Evolutionary conservation across 2,888 invertebrate genomes (phyloP).

Genomic region (Acanthopleura granulata): DNA sequence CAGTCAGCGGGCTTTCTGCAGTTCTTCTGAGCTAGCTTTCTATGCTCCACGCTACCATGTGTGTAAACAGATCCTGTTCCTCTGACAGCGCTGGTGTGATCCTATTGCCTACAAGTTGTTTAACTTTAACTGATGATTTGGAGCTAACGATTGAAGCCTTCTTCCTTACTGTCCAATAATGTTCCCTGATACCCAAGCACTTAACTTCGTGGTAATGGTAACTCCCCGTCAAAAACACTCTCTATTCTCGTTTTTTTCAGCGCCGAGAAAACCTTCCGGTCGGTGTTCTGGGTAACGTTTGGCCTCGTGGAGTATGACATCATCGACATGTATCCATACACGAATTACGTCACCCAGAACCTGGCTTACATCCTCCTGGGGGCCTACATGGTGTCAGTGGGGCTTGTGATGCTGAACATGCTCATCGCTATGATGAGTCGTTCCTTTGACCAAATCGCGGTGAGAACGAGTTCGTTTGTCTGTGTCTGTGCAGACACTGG

Average conservation of each 20-base stretch:
- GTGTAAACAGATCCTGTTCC: too few species aligned
- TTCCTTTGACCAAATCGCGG: conserved; percentile 75
- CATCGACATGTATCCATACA: conserved; percentile 56
- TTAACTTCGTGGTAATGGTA: too few species aligned
- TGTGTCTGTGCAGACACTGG: background rate
- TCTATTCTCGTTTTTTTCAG: conserved; percentile 27
- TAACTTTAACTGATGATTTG: too few species aligned
- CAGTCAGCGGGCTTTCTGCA: too few species aligned
- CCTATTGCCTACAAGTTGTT: too few species aligned
- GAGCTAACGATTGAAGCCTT: too few species aligned
- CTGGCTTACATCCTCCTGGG: conserved; percentile 70
- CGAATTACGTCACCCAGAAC: conserved; percentile 66
- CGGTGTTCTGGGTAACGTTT: conserved; percentile 48
- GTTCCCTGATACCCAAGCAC: too few species aligned
- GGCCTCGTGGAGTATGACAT: conserved; percentile 46
- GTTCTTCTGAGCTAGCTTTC: too few species aligned
- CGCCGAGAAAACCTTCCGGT: conserved; percentile 38
- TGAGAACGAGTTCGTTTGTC: conserved; percentile 3
- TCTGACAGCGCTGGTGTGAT: too few species aligned
- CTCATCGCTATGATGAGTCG: conserved; percentile 78
- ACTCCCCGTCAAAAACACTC: too few species aligned
- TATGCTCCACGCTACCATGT: too few species aligned
- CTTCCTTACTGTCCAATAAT: too few species aligned
- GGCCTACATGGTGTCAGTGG: conserved; percentile 69
- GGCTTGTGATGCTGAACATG: conserved; percentile 76